Base-by-base conservation (phyloP, 2,888 invertebrate species). In the Masnerella sp. region DNA sequence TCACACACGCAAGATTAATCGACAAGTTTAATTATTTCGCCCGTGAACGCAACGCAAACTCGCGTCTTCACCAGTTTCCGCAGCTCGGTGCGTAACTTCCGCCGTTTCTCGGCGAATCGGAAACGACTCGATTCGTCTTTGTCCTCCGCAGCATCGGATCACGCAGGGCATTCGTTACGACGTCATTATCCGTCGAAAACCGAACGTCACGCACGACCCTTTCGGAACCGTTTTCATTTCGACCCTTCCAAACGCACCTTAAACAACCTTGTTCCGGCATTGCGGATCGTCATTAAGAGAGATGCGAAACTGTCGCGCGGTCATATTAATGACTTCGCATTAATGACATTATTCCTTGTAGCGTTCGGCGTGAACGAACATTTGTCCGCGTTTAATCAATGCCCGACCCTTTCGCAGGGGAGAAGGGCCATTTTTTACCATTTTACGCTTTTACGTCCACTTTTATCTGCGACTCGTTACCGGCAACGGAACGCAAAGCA, bases 201-300 rank as follows among this genome's bases (percentile, higher is more conserved):
- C 58, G 30, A 59, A 40, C 30, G 58, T 67, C 67, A 67, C 72
- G 65, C 64, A 45, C 51, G 51, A 74, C 72, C 75, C 77, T 78
- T 76, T 68, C 74, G 68, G 74, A 69, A 67, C 75, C 76, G 78
- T 80, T 80, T 80, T 78, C 80, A 81, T 81, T 78, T 79, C 75
- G 64, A 68, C 59, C 58, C 75, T 74, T 68, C 70, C 51, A 51
- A 59, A 59, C 67, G 73, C 70, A 75, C 74, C 75, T 74, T 73
- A 73, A 76, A 69, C 72, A 75, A 77, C 72, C 62, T 64, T 74
- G 61, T 56, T 56, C 51, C 68, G 15, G 74, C 49, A 74, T 73
- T 77, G 77, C 56, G 62, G 72, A 47, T 65, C 69, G 77, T 76
- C 78, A 73, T 78, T 76, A 77, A 69, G 75, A 73, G 69, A 64